Evolutionary conservation across 2,888 invertebrate genomes (phyloP), one percentile per base, ranked within the genome.

Genomic region (Acrocyrtus sp.): DNA sequence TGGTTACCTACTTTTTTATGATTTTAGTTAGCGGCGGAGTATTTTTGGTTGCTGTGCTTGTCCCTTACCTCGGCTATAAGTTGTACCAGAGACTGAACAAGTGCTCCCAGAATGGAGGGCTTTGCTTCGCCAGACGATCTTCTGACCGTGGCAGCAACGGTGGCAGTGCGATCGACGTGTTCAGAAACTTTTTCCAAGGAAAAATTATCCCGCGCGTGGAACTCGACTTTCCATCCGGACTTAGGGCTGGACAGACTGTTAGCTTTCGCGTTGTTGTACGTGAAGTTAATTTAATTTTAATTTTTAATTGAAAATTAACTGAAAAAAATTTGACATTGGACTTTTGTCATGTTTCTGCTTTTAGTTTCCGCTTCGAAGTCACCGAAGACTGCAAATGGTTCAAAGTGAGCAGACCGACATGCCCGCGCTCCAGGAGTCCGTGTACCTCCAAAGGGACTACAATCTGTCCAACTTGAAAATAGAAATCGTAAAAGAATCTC

Each of bases 191-290:
- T 47, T 60, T 78, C 12, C 66, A 74, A 21, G 70, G 75, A 19
- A 67, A 65, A 53, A 60, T 74, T 27, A 66, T 75, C 2, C 78
- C 78, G 2, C 74, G 70, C 53, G 67, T 78, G 1, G 72, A 72
- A 39, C 68, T 78, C 17, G 75, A 78, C 24, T 78, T 77, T 47
- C 75, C 77, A 12, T 57, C 72, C 6, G 70, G 68, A 4, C 56
- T 75, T 10, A 39, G 76, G 17, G 79, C 78, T 39, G 80, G 80
- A n/a, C 78, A 80, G 26, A 80, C 80, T 3, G 74, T 78, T 3
- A 72, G 70, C 47, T 76, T 80, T 60, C 70, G 74, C 48, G 68
- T 80, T 45, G 77, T 72, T 26, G 80, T 80, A 60, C 73, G 74
- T 24, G 15, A 2, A 51, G 39, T 26, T 15, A 51, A n/a, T n/a